phyloP scores from a whole-genome alignment of 2,797 vertebrate species.

The Sitta carolinensis region DNA sequence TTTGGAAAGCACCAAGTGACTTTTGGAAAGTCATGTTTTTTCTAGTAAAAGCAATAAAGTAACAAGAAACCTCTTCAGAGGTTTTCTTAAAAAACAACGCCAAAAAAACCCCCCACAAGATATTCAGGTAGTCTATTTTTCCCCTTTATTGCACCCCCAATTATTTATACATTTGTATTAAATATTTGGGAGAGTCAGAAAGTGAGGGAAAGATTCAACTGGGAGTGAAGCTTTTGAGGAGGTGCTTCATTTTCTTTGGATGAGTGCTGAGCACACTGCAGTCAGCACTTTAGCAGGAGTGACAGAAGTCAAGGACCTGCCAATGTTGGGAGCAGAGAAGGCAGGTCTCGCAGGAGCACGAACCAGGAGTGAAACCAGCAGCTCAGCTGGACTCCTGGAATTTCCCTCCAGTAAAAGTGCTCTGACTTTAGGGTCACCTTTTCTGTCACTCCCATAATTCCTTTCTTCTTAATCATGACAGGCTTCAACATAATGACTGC shows the following conservation, averaged over 20 bases:
- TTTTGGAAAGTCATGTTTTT: conserved; percentile 17
- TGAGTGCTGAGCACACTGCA: background rate
- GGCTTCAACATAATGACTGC: background rate
- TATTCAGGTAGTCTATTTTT: background rate
- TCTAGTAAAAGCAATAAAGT: background rate
- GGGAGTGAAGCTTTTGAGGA: background rate
- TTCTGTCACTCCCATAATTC: background rate
- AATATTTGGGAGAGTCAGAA: background rate
- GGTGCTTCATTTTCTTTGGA: conserved; percentile 16
- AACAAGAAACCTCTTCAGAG: background rate
- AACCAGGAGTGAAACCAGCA: background rate
- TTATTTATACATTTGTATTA: background rate
- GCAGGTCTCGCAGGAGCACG: background rate
- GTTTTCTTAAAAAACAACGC: background rate
- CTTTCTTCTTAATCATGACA: background rate
- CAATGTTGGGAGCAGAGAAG: background rate
- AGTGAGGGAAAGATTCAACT: background rate
- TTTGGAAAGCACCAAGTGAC: background rate
- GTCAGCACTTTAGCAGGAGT: conserved; percentile 19
- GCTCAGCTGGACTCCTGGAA: background rate
- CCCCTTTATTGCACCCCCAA: background rate
- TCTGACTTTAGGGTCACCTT: background rate
- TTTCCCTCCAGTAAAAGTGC: background rate
- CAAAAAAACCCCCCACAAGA: background rate
- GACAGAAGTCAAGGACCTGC: conserved; percentile 25